These are phyloP conservation scores for Nyctibius bracteatus DNA, from an alignment of 2,113 vertebrate species.

Conservation along the genomic window DNA sequence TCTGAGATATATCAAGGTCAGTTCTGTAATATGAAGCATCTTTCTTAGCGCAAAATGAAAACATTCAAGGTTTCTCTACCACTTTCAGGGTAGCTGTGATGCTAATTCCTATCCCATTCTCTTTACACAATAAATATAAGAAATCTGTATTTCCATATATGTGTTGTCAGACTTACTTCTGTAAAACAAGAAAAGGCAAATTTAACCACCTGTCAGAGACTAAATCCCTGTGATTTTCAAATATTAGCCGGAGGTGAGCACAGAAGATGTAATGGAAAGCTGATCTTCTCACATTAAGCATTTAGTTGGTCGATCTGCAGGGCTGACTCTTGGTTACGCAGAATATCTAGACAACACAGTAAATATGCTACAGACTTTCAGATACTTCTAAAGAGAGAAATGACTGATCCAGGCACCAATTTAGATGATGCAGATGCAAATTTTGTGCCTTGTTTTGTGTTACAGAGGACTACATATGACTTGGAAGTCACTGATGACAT, in stretches of 20 bases:
- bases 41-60: slow-evolving; percentile 1
- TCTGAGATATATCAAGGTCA: slow-evolving; percentile 13
- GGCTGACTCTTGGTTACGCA: background rate
- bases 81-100: background rate
- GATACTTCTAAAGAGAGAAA: background rate
- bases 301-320: background rate
- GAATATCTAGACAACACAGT: background rate
- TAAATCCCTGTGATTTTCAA: background rate
- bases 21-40: background rate
- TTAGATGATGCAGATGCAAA: background rate
- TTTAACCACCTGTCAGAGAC: background rate
- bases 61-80: background rate
- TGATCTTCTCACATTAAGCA: background rate
- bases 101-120: background rate
- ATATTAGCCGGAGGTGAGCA: background rate
- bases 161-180: background rate
- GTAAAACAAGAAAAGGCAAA: background rate
- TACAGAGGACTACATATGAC: background rate
- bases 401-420: background rate
- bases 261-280: background rate
- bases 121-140: background rate
- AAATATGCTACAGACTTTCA: background rate
- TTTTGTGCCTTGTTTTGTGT: background rate
- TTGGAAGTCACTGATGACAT: background rate
- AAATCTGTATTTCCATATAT: background rate